Evolutionary conservation across 2,888 invertebrate genomes (phyloP).

Genomic region (Pammene aurita): DNA sequence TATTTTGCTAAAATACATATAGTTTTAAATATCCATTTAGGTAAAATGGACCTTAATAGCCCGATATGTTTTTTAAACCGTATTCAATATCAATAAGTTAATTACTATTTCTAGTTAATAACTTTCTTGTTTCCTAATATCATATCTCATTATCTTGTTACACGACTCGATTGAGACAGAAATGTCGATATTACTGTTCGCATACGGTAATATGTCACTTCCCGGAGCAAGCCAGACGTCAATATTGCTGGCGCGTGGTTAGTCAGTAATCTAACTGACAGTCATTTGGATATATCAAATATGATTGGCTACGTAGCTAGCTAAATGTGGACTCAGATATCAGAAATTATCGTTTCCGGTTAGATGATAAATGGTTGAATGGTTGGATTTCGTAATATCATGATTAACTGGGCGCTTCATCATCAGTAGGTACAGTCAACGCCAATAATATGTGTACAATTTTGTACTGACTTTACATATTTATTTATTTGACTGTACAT

Average conservation of each 20-base stretch:
- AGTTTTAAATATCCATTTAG: too few species aligned
- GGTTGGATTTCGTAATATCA: too few species aligned
- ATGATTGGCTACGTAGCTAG: neutral
- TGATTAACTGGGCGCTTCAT: too few species aligned
- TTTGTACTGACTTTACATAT: too few species aligned
- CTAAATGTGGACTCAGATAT: neutral
- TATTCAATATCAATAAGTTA: too few species aligned
- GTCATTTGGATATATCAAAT: neutral
- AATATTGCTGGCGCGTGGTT: slow-evolving; percentile 4
- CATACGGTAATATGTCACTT: slow-evolving; percentile 1
- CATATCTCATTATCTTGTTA: neutral
- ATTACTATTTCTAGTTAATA: too few species aligned
- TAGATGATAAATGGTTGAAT: neutral
- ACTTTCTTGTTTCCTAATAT: neutral
- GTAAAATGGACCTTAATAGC: too few species aligned
- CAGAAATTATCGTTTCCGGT: neutral
- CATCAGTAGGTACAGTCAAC: too few species aligned
- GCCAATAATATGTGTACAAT: too few species aligned
- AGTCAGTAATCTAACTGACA: neutral
- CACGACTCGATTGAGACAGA: neutral
- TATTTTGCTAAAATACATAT: too few species aligned
- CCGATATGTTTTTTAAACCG: too few species aligned
- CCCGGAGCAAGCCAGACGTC: slow-evolving; percentile 2
- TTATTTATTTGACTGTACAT: too few species aligned
- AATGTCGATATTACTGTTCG: slow-evolving; percentile 15